Conservation (phyloP, 2,888 invertebrate genomes). For the Aelia acuminata region DNA sequence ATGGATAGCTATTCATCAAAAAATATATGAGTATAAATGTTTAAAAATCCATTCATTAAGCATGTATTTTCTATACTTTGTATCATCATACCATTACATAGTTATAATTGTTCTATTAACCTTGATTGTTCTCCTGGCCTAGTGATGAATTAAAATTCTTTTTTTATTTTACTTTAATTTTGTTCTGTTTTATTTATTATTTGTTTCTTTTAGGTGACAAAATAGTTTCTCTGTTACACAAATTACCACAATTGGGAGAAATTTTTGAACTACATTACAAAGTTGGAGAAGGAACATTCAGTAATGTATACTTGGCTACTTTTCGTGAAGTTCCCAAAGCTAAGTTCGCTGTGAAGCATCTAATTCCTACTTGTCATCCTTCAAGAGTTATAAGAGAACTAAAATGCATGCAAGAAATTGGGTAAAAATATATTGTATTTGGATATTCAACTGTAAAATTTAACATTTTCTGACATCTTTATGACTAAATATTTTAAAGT, state of each 20-base stretch:
- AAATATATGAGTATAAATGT: no score
- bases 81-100: no score
- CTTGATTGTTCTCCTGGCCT: no score
- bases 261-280: conserved; percentile 79
- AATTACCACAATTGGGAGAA: conserved; percentile 76
- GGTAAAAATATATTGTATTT: conserved; percentile 71
- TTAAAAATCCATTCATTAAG: no score
- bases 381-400: conserved; percentile 85
- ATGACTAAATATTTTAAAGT: no score
- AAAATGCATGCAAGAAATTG: conserved; percentile 82
- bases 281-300: conserved; percentile 89
- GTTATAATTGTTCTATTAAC: no score
- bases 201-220: conserved; percentile 62
- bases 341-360: conserved; percentile 87
- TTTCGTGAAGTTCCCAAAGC: conserved; percentile 70
- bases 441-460: not conserved
- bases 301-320: conserved; percentile 86
- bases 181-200: not conserved
- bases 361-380: conserved; percentile 89
- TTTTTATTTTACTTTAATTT: not conserved
- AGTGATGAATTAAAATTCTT: no score
- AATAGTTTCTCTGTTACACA: conserved; percentile 71
- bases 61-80: no score
- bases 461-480: not conserved
- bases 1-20: no score